These are phyloP conservation scores for Psittacula echo DNA, from an alignment of 2,797 vertebrate genomes.

Conservation along the genomic window DNA sequence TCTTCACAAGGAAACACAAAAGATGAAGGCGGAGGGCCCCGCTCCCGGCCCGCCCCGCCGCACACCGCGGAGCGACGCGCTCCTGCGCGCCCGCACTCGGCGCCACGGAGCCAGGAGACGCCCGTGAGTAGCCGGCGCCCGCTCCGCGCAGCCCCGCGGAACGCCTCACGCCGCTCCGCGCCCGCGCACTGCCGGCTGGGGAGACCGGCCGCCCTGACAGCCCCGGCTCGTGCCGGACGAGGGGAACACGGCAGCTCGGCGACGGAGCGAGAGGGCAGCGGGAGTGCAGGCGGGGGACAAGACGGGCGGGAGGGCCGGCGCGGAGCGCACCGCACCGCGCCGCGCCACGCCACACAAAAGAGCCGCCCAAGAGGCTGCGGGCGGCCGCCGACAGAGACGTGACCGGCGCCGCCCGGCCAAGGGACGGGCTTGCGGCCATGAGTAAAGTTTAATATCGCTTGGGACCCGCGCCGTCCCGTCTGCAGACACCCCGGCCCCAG, in stretches of 20 bases:
- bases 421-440: neutral
- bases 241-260: neutral
- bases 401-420: neutral
- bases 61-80: neutral
- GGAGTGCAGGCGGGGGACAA: neutral
- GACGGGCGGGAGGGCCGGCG: neutral
- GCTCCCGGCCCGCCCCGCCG: neutral
- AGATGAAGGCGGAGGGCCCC: slow-evolving; percentile 48
- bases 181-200: neutral
- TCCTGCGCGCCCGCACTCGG: neutral
- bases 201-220: neutral
- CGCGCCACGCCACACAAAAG: slow-evolving; percentile 64
- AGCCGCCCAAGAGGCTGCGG: slow-evolving; percentile 32
- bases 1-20: slow-evolving; percentile 87
- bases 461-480: neutral
- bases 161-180: neutral
- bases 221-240: neutral
- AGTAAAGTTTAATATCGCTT: slow-evolving; percentile 63
- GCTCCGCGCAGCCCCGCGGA: neutral
- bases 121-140: neutral
- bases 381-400: neutral
- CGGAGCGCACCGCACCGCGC: neutral
- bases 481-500: neutral
- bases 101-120: neutral
- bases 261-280: neutral